phyloP scores from a whole-genome alignment of 2,113 vertebrate genomes.

The Cairina moschata region DNA sequence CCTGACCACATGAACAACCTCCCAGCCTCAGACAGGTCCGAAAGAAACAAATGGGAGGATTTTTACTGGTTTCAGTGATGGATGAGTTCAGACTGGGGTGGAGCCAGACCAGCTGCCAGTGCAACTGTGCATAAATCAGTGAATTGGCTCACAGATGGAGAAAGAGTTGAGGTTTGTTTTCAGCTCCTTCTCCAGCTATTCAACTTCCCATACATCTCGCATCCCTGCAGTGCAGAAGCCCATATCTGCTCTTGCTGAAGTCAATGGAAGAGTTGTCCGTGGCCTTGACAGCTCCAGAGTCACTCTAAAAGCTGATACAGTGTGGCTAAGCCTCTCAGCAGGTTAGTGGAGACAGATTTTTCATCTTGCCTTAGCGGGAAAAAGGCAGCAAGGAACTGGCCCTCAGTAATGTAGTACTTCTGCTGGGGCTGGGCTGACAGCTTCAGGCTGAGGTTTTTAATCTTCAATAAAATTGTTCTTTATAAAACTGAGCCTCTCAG shows the following conservation, averaged over 20 bases:
- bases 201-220: not conserved
- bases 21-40: slow-evolving; percentile 9
- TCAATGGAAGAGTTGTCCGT: not conserved
- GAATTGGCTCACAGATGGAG: not conserved
- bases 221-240: not conserved
- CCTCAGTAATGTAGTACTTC: not conserved
- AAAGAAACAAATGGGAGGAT: slow-evolving; percentile 32
- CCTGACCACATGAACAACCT: not conserved
- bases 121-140: slow-evolving; percentile 31
- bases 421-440: not conserved
- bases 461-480: not conserved
- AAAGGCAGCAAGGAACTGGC: not conserved
- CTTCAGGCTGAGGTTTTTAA: not conserved
- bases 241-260: not conserved
- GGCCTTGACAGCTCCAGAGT: not conserved
- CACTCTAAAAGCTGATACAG: not conserved
- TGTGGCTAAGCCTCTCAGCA: not conserved
- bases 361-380: not conserved
- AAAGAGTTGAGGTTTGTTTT: not conserved
- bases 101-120: slow-evolving; percentile 40
- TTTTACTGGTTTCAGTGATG: slow-evolving; percentile 23
- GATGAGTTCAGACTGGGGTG: not conserved
- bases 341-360: not conserved
- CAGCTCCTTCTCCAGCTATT: not conserved
- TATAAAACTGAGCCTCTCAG: not conserved